Percentiles rank a stretch among this genome's conserved stretches.
These are phyloP conservation scores for Aleiodes leptofemur DNA, from an alignment of 2,888 invertebrate genomes.

Conservation along the genomic window DNA sequence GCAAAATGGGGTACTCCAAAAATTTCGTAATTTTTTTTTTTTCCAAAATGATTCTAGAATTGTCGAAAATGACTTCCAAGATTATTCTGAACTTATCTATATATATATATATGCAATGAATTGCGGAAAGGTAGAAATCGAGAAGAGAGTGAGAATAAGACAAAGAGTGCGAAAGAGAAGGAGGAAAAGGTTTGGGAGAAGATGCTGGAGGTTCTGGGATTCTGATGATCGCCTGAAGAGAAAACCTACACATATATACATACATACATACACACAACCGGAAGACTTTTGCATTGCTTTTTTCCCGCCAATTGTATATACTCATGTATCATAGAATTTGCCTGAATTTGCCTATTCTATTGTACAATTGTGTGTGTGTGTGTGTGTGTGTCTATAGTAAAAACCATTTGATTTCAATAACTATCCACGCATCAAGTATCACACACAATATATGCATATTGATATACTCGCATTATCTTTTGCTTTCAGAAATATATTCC, in stretches of 20 bases:
- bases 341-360: no score
- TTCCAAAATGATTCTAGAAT: background rate
- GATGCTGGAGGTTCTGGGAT: background rate
- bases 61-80: background rate
- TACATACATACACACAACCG: background rate
- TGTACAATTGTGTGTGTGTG: no score
- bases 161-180: no score
- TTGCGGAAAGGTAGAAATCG: no score
- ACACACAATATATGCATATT: conserved; percentile 20
- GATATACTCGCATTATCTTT: conserved; percentile 2
- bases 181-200: background rate
- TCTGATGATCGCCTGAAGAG: background rate
- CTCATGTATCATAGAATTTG: no score
- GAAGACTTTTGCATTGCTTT: background rate
- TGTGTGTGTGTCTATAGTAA: no score
- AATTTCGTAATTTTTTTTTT: no score
- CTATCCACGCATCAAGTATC: background rate
- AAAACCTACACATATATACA: background rate
- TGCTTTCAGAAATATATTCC: background rate
- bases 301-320: background rate
- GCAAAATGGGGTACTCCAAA: no score
- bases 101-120: no score
- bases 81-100: no score
- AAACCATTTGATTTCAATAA: no score
- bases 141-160: background rate